Conservation (phyloP, 2,113 vertebrate species). For the Copsychus sechellarum region DNA sequence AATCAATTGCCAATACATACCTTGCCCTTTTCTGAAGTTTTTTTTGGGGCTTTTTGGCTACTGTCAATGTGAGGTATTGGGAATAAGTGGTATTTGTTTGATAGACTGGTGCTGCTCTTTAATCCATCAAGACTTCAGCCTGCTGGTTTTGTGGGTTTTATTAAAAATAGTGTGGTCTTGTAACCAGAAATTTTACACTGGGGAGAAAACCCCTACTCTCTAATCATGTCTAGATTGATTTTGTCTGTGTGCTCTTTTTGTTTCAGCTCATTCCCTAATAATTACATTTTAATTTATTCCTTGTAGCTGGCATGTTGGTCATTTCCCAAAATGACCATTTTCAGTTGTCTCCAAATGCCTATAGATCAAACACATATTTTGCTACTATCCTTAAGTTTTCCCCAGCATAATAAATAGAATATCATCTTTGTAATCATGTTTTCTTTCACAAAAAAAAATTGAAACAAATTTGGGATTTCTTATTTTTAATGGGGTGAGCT, state of each 20-base stretch:
- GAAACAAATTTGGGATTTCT: background rate
- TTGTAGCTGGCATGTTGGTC: background rate
- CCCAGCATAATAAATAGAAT: background rate
- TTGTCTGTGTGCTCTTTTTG: background rate
- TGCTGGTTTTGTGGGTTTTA: background rate
- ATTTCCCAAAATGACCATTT: background rate
- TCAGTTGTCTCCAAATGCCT: background rate
- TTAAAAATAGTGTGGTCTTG: background rate
- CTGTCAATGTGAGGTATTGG: background rate
- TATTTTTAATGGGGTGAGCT: background rate
- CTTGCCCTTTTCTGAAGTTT: background rate
- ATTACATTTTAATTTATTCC: background rate
- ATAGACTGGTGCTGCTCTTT: background rate
- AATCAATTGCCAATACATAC: background rate
- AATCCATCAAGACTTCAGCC: background rate
- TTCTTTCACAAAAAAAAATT: background rate
- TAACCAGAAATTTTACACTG: background rate
- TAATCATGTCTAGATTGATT: background rate
- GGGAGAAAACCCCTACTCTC: accelerated
- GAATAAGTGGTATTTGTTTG: background rate
- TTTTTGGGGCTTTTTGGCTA: background rate
- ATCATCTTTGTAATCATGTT: background rate
- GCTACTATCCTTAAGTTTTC: background rate
- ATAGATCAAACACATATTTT: background rate
- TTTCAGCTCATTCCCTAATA: background rate